Conservation (phyloP, 2,888 invertebrate genomes). For the Pyrochroa serraticornis region DNA sequence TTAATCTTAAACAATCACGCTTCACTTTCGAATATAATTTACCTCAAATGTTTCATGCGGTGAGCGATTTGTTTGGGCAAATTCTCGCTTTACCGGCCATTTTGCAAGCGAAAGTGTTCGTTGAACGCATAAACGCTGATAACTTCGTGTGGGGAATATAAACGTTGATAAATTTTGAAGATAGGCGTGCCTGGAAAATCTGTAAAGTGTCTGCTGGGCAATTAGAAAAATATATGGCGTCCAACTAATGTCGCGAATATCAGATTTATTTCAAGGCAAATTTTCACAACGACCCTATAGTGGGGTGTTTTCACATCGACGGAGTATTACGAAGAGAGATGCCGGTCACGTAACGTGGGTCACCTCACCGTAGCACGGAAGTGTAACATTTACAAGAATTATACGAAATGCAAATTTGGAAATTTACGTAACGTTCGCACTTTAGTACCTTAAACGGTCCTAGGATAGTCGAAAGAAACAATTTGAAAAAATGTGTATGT, state of each 20-base stretch:
- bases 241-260: conserved; percentile 3
- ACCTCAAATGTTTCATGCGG: conserved; percentile 7
- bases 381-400: too few relatives aligned
- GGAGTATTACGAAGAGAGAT: too few relatives aligned
- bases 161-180: conserved; percentile 31
- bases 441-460: too few relatives aligned
- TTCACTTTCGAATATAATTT: conserved; percentile 1
- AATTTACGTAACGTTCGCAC: too few relatives aligned
- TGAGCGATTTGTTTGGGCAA: conserved; percentile 23
- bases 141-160: conserved; percentile 32
- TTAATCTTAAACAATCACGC: neutral
- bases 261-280: neutral
- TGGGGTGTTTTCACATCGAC: neutral
- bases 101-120: conserved; percentile 23
- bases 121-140: conserved; percentile 29
- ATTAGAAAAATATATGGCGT: conserved; percentile 16
- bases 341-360: too few relatives aligned
- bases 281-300: neutral
- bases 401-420: too few relatives aligned
- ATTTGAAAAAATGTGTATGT: too few relatives aligned
- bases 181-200: conserved; percentile 22
- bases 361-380: too few relatives aligned
- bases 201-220: conserved; percentile 18
- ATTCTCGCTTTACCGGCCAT: conserved; percentile 32
- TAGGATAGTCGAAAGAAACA: too few relatives aligned